A percentile compares a stretch with the other conserved stretches of the same genome.
These are phyloP conservation scores for Hydrozoanthus tunicans DNA, from an alignment of 64 coral and sea anemone genomes.

Conservation along the genomic window DNA sequence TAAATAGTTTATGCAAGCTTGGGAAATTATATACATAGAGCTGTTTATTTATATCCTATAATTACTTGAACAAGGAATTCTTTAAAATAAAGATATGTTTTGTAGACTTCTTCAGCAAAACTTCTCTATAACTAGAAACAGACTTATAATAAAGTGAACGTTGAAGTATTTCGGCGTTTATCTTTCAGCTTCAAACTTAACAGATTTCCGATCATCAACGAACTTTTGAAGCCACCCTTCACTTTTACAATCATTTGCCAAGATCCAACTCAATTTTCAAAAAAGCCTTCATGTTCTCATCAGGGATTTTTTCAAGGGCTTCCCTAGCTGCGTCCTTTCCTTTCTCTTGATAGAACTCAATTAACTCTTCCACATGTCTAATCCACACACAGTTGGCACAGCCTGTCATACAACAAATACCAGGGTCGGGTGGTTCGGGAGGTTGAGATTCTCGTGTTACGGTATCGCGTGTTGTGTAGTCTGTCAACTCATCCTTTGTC, in stretches of 20 bases:
- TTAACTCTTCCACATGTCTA: conserved; percentile 81
- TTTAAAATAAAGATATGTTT: no score
- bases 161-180: no score
- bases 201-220: no score
- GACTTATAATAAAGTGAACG: no score
- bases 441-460: conserved; percentile 9
- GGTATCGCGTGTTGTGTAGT: background rate
- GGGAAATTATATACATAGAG: no score
- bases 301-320: conserved; percentile 80
- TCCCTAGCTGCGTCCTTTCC: conserved; percentile 61
- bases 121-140: no score
- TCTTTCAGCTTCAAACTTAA: no score
- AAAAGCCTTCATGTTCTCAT: conserved; percentile 87
- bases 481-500: background rate
- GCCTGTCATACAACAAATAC: conserved; percentile 95
- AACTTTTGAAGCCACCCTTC: no score
- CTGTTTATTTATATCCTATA: no score
- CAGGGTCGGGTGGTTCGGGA: conserved; percentile 74
- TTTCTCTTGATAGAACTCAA: conserved; percentile 75
- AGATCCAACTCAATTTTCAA: conserved; percentile 89
- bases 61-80: no score
- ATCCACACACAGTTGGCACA: conserved; percentile 98
- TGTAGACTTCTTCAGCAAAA: no score
- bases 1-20: no score
- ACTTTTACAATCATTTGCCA: conserved; percentile 3